Evolutionary conservation across 2,113 vertebrate genomes (phyloP).

Genomic region (Ornithorhynchus anatinus): DNA sequence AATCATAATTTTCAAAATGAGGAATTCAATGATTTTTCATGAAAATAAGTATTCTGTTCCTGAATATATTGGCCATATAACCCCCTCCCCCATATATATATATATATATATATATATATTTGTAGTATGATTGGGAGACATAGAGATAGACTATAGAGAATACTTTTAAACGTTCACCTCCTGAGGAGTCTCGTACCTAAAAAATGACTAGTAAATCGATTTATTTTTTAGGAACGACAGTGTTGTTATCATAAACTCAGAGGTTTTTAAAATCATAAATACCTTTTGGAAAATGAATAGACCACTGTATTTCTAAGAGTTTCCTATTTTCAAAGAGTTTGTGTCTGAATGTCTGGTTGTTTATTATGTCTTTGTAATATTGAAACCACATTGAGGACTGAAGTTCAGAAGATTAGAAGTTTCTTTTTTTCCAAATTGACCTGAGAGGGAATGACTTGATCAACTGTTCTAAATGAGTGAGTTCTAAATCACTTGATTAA

Average conservation of each 20-base stretch:
- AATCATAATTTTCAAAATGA: too few relatives aligned
- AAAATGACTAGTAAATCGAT: too few relatives aligned
- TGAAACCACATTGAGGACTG: background rate
- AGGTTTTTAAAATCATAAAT: too few relatives aligned
- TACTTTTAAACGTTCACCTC: constrained; percentile 12
- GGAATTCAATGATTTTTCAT: too few relatives aligned
- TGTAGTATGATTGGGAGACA: too few relatives aligned
- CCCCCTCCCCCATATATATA: too few relatives aligned
- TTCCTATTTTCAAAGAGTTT: constrained; percentile 2
- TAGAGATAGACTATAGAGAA: background rate
- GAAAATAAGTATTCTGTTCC: too few relatives aligned
- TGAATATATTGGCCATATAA: too few relatives aligned
- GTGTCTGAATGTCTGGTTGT: background rate
- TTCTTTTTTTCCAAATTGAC: constrained; percentile 36
- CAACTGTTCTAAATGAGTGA: constrained; percentile 12
- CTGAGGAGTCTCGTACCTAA: background rate
- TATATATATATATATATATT: too few relatives aligned
- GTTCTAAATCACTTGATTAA: constrained; percentile 1
- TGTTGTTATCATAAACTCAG: too few relatives aligned
- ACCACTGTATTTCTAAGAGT: constrained; percentile 6
- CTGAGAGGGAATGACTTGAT: background rate
- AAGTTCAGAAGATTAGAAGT: constrained; percentile 41
- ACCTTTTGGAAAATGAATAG: too few relatives aligned
- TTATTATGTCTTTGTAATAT: background rate
- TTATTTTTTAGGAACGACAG: too few relatives aligned